A percentile compares a stretch with the other conserved stretches of the same genome.
phyloP scores from a whole-genome alignment of 2,113 vertebrate genomes.

The Pandion haliaetus region DNA sequence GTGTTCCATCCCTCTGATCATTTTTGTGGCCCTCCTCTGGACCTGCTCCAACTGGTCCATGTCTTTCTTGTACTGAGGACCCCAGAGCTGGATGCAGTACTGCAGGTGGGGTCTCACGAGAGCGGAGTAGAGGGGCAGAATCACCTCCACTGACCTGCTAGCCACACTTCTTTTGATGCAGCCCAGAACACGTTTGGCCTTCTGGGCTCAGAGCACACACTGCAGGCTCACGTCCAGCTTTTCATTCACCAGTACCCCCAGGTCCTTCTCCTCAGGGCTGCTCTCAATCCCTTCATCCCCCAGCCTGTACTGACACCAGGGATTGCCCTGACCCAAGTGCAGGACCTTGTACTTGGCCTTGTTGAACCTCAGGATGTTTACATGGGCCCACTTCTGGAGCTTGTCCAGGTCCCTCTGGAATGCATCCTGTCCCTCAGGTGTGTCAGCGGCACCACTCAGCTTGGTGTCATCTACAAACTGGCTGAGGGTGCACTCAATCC shows the following conservation, averaged over 20 bases:
- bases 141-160: not conserved
- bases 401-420: not conserved
- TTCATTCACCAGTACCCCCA: not conserved
- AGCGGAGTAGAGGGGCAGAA: not conserved
- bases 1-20: not conserved
- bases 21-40: not conserved
- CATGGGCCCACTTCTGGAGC: not conserved
- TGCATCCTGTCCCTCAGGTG: not conserved
- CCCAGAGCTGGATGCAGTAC: not conserved
- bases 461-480: not conserved
- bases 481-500: not conserved
- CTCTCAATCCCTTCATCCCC: not conserved
- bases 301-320: not conserved
- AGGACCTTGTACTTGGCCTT: not conserved
- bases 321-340: fast-evolving
- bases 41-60: not conserved
- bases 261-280: not conserved
- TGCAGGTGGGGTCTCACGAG: not conserved
- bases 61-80: not conserved
- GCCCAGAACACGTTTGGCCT: not conserved
- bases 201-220: not conserved
- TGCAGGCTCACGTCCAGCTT: fast-evolving
- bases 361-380: not conserved
- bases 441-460: fast-evolving
- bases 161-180: fast-evolving